Conservation (phyloP, 2,113 vertebrate genomes). For the Rhinoptilus africanus region DNA sequence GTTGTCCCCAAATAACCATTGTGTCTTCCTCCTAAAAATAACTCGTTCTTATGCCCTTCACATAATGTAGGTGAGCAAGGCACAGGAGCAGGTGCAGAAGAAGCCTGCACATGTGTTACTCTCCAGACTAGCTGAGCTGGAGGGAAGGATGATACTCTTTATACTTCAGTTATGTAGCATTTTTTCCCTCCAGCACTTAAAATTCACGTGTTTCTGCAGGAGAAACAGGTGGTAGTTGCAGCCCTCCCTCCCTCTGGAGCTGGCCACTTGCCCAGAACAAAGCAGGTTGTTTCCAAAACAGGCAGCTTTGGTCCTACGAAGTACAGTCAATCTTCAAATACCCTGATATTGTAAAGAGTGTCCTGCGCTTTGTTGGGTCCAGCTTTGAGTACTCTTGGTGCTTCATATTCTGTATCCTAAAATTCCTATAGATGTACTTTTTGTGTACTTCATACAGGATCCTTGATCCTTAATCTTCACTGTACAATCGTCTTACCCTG, state of each 20-base stretch:
- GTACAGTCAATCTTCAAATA: not conserved
- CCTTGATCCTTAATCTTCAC: not conserved
- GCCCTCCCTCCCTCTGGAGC: constrained; percentile 3
- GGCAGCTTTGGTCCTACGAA: not conserved
- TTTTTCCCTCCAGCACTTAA: constrained; percentile 16
- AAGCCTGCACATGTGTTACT: not conserved
- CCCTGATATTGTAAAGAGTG: not conserved
- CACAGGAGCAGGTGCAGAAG: not conserved
- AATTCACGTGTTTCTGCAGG: not conserved
- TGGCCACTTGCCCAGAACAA: constrained; percentile 25
- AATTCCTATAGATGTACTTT: not conserved
- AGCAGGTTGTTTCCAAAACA: constrained; percentile 38
- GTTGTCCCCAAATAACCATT: not conserved
- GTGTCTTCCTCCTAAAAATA: not conserved
- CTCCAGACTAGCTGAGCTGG: not conserved
- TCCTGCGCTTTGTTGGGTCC: not conserved
- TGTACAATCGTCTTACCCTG: fast-evolving
- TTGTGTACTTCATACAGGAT: not conserved
- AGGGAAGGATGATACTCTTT: not conserved
- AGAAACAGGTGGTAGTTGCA: constrained; percentile 33
- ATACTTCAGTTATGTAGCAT: not conserved
- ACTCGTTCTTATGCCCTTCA: not conserved
- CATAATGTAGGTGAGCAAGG: not conserved
- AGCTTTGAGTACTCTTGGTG: not conserved
- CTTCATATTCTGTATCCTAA: not conserved